phyloP scores from a whole-genome alignment of 2,113 vertebrate species.

The Strix aluco region DNA sequence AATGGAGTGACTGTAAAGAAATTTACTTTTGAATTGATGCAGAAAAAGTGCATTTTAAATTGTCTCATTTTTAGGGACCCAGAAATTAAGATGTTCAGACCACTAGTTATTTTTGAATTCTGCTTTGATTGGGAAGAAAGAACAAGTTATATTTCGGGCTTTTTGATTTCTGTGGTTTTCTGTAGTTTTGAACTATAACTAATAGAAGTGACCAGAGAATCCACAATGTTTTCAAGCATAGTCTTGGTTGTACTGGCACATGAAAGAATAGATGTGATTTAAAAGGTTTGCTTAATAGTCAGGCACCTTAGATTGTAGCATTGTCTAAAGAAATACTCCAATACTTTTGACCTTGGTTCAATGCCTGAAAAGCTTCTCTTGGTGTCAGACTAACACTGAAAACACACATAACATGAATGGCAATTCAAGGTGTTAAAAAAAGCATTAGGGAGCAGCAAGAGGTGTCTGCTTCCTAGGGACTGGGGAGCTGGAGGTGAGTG shows the following conservation, averaged over 20 bases:
- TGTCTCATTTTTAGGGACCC: neutral
- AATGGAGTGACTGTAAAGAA: neutral
- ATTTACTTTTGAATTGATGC: neutral
- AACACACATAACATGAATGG: neutral
- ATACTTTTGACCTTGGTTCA: neutral
- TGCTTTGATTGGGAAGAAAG: neutral
- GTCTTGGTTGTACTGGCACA: neutral
- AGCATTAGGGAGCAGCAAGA: neutral
- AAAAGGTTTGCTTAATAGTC: neutral
- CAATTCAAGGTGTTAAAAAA: neutral
- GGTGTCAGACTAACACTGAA: neutral
- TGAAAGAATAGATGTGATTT: neutral
- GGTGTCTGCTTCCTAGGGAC: neutral
- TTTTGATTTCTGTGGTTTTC: neutral
- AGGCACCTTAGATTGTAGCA: neutral
- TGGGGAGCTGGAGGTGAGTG: neutral
- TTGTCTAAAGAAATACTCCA: neutral
- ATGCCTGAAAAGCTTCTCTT: neutral
- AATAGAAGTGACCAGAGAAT: neutral
- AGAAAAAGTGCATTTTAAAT: neutral
- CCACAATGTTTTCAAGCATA: neutral
- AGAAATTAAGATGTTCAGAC: neutral
- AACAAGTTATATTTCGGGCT: neutral
- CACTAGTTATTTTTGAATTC: neutral
- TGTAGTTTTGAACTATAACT: neutral